Conservation (phyloP, 2,113 vertebrate species). For the Percopsis transmontana region DNA sequence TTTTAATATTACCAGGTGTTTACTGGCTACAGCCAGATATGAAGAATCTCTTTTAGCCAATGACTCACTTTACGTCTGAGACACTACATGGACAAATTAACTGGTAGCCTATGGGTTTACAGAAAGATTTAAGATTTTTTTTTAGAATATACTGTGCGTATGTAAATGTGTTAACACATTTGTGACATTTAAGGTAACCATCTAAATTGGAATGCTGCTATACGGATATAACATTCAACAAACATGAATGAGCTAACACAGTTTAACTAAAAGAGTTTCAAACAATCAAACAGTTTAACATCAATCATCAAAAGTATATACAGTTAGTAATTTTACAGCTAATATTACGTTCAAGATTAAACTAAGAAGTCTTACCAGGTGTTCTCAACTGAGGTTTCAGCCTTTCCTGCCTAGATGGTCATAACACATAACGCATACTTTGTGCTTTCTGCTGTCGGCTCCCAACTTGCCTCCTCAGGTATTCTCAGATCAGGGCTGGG, state of each 20-base stretch:
- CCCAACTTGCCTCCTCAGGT: slow-evolving; percentile 73
- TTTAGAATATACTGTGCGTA: no score
- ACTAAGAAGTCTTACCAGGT: no score
- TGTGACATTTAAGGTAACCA: no score
- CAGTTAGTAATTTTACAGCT: no score
- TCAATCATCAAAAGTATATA: not conserved
- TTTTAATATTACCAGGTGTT: slow-evolving; percentile 53
- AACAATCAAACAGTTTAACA: not conserved
- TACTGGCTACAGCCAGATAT: slow-evolving; percentile 35
- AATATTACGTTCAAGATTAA: no score
- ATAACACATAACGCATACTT: slow-evolving; percentile 32
- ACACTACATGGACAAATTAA: not conserved
- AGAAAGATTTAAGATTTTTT: not conserved
- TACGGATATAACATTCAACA: not conserved
- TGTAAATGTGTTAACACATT: no score
- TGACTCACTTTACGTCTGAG: slow-evolving; percentile 58
- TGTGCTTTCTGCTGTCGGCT: slow-evolving; percentile 57
- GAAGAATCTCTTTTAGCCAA: slow-evolving; percentile 33
- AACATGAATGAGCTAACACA: not conserved
- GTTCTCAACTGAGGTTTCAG: no score
- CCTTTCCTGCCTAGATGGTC: no score
- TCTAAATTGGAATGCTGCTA: not conserved
- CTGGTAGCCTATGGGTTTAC: not conserved
- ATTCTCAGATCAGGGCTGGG: slow-evolving; percentile 51
- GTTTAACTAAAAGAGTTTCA: not conserved